These are phyloP conservation scores for Carollia perspicillata DNA, from an alignment of 2,113 vertebrate genomes.

Conservation along the genomic window DNA sequence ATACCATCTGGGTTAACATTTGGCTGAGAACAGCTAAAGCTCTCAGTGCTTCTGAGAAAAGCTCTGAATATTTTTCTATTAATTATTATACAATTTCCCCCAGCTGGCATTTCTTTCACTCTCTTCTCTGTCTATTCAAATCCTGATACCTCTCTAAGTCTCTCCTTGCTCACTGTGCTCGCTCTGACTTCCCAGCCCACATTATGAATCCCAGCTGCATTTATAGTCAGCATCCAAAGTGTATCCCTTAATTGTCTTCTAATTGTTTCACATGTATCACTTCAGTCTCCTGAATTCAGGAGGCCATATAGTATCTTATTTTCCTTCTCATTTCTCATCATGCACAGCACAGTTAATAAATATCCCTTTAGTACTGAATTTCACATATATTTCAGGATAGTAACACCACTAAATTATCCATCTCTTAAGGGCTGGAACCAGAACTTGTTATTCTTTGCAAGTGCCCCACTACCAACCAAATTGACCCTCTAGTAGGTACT, in stretches of 20 bases:
- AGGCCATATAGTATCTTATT: neutral
- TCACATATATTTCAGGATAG: neutral
- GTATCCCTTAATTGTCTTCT: neutral
- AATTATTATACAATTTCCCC: conserved; percentile 64
- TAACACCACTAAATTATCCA: neutral
- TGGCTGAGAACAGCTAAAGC: conserved; percentile 74
- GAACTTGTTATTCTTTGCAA: neutral
- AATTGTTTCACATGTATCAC: neutral
- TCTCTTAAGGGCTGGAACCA: neutral
- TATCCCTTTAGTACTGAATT: neutral
- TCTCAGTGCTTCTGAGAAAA: conserved; percentile 69
- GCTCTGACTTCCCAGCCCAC: neutral
- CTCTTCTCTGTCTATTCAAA: conserved; percentile 38
- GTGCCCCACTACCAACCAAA: neutral
- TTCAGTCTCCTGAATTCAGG: neutral
- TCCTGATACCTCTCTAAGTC: neutral
- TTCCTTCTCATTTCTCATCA: neutral
- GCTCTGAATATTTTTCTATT: conserved; percentile 68
- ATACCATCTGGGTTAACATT: conserved; percentile 75
- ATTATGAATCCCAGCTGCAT: neutral
- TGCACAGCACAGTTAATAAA: neutral
- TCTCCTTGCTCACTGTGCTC: neutral
- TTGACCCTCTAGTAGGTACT: neutral
- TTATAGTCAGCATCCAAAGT: neutral
- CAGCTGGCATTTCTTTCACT: conserved; percentile 63